Percentiles rank a stretch among this genome's conserved stretches.
phyloP scores from a whole-genome alignment of 1,140 invertebrate genomes.

The Oncopodura yosiiana region DNA sequence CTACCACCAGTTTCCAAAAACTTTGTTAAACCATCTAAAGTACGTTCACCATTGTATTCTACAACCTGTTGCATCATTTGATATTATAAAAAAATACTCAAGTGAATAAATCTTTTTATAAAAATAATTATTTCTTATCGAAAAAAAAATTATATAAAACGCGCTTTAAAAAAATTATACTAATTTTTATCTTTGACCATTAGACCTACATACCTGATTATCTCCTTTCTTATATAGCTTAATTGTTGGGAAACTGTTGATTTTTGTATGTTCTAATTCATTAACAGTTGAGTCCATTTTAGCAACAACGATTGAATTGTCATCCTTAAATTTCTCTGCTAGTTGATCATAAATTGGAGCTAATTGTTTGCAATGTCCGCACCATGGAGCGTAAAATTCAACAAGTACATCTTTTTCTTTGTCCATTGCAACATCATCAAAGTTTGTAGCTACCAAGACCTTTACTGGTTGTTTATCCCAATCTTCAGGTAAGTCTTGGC shows the following conservation, averaged over 20 bases:
- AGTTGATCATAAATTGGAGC: conserved; percentile 86
- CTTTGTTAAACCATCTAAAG: conserved; percentile 80
- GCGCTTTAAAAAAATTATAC: too few relatives aligned
- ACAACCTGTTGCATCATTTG: conserved; percentile 55
- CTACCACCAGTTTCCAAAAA: conserved; percentile 76
- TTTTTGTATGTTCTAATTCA: conserved; percentile 89
- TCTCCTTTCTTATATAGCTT: conserved; percentile 87
- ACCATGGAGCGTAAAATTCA: conserved; percentile 98
- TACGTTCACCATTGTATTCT: conserved; percentile 91
- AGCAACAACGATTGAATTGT: conserved; percentile 78
- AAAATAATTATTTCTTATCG: background rate
- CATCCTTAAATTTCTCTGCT: conserved; percentile 76
- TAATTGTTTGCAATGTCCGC: conserved; percentile 92
- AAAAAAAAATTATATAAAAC: background rate
- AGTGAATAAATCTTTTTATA: conserved; percentile 37
- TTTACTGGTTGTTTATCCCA: conserved; percentile 96
- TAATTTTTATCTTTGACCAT: too few relatives aligned
- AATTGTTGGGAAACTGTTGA: conserved; percentile 93
- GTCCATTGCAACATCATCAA: conserved; percentile 85
- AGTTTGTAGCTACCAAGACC: conserved; percentile 88
- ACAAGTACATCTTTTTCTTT: conserved; percentile 87
- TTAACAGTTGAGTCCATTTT: conserved; percentile 98
- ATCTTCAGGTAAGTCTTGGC: conserved; percentile 88
- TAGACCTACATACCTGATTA: conserved; percentile 59
- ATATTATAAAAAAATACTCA: conserved; percentile 5